A percentile compares a stretch with the other conserved stretches of the same genome.
phyloP scores from a whole-genome alignment of 2,113 vertebrate species.

The Sylvilagus bachmani region DNA sequence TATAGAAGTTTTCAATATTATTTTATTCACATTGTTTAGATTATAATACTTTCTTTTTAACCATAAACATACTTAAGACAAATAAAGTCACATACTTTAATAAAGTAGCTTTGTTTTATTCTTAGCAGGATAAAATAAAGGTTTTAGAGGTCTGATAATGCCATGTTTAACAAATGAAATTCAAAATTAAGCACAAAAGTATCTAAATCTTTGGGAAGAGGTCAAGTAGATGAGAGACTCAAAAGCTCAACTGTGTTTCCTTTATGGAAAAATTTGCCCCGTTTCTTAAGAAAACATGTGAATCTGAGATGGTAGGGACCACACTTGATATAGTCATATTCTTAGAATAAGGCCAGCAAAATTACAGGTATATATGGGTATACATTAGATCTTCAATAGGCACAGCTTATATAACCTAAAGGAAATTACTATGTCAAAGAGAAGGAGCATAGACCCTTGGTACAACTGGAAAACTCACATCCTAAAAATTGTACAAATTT shows the following conservation, averaged over 20 bases:
- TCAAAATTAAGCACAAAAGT: constrained; percentile 15
- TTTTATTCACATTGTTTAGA: constrained; percentile 18
- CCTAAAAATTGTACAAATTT: not conserved
- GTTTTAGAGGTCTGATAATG: not conserved
- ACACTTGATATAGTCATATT: not conserved
- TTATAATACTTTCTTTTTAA: not conserved
- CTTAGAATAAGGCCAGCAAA: not conserved
- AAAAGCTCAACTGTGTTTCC: not conserved
- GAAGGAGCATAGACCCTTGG: not conserved
- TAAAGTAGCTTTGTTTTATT: not conserved
- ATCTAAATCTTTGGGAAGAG: not conserved
- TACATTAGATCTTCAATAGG: not conserved
- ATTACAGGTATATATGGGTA: not conserved
- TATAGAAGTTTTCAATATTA: not conserved
- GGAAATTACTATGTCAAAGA: not conserved
- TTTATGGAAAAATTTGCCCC: not conserved
- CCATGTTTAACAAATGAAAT: not conserved
- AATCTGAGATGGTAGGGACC: not conserved
- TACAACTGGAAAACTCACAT: not conserved
- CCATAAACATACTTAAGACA: not conserved
- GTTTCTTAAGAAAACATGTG: not conserved
- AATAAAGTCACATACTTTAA: not conserved
- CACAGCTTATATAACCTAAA: not conserved
- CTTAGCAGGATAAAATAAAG: not conserved
- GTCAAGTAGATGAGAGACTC: not conserved